Base-by-base conservation (phyloP, 2,797 vertebrate species). In the Anas bahamensis region DNA sequence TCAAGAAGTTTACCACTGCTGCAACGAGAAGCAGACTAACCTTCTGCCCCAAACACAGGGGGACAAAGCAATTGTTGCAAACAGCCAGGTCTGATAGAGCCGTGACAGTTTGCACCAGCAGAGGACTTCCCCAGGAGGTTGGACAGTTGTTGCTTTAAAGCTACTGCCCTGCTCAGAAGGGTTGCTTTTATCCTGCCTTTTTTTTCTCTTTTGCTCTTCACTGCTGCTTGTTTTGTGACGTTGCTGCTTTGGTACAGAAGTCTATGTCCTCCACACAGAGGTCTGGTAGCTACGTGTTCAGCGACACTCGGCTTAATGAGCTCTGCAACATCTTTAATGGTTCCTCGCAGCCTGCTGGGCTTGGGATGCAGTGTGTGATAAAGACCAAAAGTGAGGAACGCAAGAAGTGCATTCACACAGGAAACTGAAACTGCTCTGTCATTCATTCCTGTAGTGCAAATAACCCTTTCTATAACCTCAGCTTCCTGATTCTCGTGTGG, bases 391-490 rank as follows among this genome's bases (percentile, higher is more conserved):
- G 83, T 44, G 68, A 93, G 73, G 85, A 90, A 92, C 4, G 3
- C 24, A 0, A 94, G 92, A 93, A 89, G 84, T 61, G 63, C 50
- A 76, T 73, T 93, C 83, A 59, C 68, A 83, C 92, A 94, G 94
- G 94, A 97, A 97, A 92, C 92, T 79, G 87, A 95, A 97, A 96
- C 71, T 95, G 90, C 39, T 0, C 29, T 64, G 90, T 95, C 92
- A 96, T 94, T 97, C 93, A 94, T 94, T 94, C 87, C 90, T 92
- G 83, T 91, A 94, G 93, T 50, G 87, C 83, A 95, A 96, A 95
- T 89, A 95, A 24, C 77, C 90, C 80, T 91, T 90, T 79, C 60
- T 89, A 77, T 95, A 93, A 94, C 96, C 96, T 95, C 94, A 93
- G 41, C 88, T 95, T 97, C 95, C 95, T 95, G 94, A 96, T 93